These are phyloP conservation scores for Tupaia tana DNA, from an alignment of 2,113 vertebrate genomes.

Conservation along the genomic window DNA sequence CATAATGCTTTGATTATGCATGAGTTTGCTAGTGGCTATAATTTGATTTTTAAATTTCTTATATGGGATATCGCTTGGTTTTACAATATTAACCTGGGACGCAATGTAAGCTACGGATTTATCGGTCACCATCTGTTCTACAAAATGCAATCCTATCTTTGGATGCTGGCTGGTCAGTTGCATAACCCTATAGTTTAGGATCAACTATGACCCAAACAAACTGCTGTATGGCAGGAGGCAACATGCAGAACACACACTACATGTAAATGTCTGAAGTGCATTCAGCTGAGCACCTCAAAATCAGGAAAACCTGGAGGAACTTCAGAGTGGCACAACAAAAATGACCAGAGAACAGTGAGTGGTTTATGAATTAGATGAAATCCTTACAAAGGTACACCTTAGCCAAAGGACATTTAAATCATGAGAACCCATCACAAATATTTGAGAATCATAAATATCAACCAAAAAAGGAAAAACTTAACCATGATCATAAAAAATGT, in stretches of 20 bases:
- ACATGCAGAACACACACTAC: background rate
- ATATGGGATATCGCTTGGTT: background rate
- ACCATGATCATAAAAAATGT: background rate
- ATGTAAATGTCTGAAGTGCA: slow-evolving; percentile 22
- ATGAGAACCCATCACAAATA: background rate
- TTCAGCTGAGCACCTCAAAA: background rate
- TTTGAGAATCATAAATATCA: background rate
- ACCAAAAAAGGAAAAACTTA: background rate
- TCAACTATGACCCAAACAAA: background rate
- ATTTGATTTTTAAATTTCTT: slow-evolving; percentile 53
- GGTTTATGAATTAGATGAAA: background rate
- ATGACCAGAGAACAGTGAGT: background rate
- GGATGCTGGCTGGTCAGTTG: background rate
- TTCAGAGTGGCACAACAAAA: slow-evolving; percentile 10
- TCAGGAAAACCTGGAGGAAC: background rate
- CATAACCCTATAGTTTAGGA: background rate
- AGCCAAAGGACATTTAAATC: background rate
- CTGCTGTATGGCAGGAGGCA: background rate
- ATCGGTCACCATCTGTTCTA: background rate
- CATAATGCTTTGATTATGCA: slow-evolving; percentile 3
- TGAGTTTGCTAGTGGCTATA: slow-evolving; percentile 25
- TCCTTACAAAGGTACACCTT: background rate
- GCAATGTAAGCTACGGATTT: background rate
- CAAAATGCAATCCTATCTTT: background rate
- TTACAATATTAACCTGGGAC: background rate